phyloP scores from a whole-genome alignment of 2,113 vertebrate species.

The Erpornis zantholeuca region DNA sequence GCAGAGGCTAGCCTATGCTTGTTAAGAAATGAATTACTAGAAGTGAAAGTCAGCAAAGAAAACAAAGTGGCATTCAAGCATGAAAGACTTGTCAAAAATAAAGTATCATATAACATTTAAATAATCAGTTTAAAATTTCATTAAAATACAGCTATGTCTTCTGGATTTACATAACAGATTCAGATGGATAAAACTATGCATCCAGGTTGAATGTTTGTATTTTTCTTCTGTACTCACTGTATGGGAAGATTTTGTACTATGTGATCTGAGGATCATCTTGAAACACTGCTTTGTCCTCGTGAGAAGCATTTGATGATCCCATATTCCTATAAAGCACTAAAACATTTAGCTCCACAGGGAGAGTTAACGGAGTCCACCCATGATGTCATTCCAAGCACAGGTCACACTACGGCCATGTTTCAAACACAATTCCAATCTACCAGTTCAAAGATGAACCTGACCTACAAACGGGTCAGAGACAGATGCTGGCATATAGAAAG shows the following conservation, averaged over 20 bases:
- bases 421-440: not conserved
- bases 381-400: not conserved
- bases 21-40: not conserved
- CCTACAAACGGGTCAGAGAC: not conserved
- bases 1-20: not conserved
- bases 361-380: not conserved
- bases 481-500: not conserved
- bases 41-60: slow-evolving; percentile 19
- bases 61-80: not conserved
- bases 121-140: not conserved
- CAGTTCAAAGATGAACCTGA: not conserved
- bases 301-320: not conserved
- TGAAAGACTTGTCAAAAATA: not conserved
- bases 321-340: not conserved
- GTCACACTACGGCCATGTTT: not conserved
- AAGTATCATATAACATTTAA: not conserved
- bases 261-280: not conserved
- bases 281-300: not conserved
- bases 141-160: not conserved
- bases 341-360: not conserved
- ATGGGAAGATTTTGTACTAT: not conserved
- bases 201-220: not conserved
- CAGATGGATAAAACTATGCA: not conserved
- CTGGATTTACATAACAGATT: not conserved
- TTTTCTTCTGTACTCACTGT: not conserved